Base-by-base conservation (phyloP, 2,797 vertebrate species). In the Telmatherina bonti region DNA sequence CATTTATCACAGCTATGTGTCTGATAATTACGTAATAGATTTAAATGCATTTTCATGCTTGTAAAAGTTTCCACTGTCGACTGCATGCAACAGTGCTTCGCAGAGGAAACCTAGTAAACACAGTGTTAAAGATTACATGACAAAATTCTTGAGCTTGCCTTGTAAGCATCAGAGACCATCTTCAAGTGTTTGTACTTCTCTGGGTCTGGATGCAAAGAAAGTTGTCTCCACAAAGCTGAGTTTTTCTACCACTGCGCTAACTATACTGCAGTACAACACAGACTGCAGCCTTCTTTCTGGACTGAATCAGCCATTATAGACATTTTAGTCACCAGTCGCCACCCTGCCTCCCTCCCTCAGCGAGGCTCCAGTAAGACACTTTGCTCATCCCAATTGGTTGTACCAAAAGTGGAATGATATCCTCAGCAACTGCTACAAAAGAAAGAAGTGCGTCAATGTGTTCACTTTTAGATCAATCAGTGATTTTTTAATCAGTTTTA, bases 371-470 rank as follows among this genome's bases (percentile, higher is more conserved):
- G 36, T 79, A 75, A 88, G 72, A 86, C 83, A 64, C 73, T 41
- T 60, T 22, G 65, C 74, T 79, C 78, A 56, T 70, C 78, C 55
- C 31, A 62, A 30, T 33, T 70, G 57, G 62, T 77, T 81, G 67
- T 85, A 81, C 65, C 78, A 74, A 73, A 64, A 45, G 83, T 84
- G 89, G 89, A 93, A 89, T 91, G 78, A 90, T 87, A 72, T 85
- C 79, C 62, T 85, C 70, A 63, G 59, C 60, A 82, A 85, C 83
- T 59, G 51, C 78, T 79, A 74, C 73, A 88, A 88, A n/a, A 88
- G 63, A 89, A 90, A 89, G 76, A 88, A 76, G 75, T 85, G 78
- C 61, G 9, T 81, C 71, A 83, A 72, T 75, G 78, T 70, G 69
- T 79, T 81, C 65, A 57, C 78, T 86, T 82, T 86, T 70, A 81